Percentiles rank a stretch among this genome's conserved stretches.
phyloP scores from a whole-genome alignment of 2,797 vertebrate genomes.

The Aulostomus chinensis region DNA sequence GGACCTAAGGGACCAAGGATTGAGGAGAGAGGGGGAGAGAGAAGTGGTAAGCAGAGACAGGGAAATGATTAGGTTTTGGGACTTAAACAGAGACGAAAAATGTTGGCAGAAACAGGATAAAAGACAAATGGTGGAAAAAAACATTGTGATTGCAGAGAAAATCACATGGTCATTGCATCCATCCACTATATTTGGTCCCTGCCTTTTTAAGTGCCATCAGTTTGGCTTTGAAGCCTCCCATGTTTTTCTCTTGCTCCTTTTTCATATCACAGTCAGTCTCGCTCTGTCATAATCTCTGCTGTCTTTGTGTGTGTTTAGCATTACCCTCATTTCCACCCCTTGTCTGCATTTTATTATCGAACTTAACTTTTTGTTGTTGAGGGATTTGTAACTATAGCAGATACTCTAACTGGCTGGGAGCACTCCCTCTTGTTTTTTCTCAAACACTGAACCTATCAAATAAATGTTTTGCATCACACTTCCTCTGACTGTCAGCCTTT shows the following conservation, averaged over 20 bases:
- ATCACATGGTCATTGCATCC: conserved; percentile 1
- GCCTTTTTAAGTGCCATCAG: background rate
- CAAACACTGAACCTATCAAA: conserved; percentile 21
- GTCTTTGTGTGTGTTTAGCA: background rate
- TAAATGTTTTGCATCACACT: conserved; percentile 9
- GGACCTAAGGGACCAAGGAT: background rate
- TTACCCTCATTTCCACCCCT: background rate
- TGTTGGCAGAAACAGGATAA: background rate
- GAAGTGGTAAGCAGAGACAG: background rate
- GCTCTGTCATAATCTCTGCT: background rate
- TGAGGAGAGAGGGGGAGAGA: background rate
- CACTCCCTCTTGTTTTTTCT: conserved; percentile 21
- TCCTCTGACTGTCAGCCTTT: conserved; percentile 7
- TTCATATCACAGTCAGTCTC: conserved; percentile 1
- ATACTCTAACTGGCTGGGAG: conserved; percentile 11
- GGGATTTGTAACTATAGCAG: conserved; percentile 5
- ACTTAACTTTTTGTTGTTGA: conserved; percentile 16
- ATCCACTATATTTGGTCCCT: background rate
- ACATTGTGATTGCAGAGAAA: background rate
- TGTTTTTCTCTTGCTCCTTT: background rate
- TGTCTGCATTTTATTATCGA: conserved; percentile 1
- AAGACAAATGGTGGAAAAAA: background rate
- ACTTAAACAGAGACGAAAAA: background rate
- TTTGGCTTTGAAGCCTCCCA: background rate
- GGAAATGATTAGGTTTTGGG: background rate